Percentiles rank a stretch among this genome's conserved stretches.
These are phyloP conservation scores for Florisuga fusca DNA, from an alignment of 2,797 vertebrate genomes.

Conservation along the genomic window DNA sequence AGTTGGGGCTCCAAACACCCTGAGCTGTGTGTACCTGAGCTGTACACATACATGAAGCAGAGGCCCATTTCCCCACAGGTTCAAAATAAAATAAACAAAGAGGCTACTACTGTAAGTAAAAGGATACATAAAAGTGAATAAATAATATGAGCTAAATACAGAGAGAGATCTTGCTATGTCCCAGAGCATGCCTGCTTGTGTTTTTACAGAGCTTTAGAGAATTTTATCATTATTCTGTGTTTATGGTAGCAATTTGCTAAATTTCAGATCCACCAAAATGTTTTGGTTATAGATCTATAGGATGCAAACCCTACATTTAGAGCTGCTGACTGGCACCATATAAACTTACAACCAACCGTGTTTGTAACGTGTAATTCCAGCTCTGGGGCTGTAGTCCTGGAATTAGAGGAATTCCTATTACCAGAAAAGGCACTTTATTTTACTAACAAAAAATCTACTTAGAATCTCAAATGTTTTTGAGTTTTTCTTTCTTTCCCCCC, in stretches of 20 bases:
- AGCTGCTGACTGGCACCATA: neutral
- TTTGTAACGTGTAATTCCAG: neutral
- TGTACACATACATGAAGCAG: neutral
- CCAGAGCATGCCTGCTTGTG: neutral
- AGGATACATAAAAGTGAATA: neutral
- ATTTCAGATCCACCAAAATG: neutral
- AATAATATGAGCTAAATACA: neutral
- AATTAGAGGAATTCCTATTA: neutral
- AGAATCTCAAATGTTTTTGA: neutral
- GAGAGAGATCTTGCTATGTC: neutral
- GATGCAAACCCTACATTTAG: neutral
- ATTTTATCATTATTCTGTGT: neutral
- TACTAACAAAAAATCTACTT: neutral
- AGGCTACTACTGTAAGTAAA: neutral
- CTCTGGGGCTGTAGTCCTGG: neutral
- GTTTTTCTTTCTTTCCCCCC: neutral
- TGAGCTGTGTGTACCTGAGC: accelerated
- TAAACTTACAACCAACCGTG: neutral
- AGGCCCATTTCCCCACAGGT: neutral
- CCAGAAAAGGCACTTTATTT: neutral
- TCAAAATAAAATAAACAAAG: neutral
- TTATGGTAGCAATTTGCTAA: neutral
- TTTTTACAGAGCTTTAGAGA: neutral
- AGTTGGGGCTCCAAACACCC: neutral
- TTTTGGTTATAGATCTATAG: neutral